Evolutionary conservation across 2,888 invertebrate species (phyloP).

Genomic region (Chaetogeoica ovagalla): DNA sequence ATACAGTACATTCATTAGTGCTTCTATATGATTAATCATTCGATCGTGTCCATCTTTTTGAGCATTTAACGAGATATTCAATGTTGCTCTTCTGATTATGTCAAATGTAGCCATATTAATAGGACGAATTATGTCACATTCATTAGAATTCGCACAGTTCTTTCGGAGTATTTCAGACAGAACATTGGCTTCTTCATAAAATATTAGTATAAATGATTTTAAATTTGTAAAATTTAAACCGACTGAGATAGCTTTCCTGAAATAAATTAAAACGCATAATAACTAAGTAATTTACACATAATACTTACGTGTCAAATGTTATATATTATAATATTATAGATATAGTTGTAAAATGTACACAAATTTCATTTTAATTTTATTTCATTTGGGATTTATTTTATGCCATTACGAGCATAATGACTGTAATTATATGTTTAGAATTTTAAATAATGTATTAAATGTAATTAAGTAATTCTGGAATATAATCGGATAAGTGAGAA

Average conservation of each 20-base stretch:
- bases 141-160: constrained; percentile 9
- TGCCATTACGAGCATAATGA: too few species aligned
- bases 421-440: too few species aligned
- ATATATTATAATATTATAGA: too few species aligned
- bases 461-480: too few species aligned
- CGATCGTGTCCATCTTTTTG: constrained; percentile 28
- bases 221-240: constrained; percentile 29
- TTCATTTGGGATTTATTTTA: too few species aligned
- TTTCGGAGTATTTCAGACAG: not conserved
- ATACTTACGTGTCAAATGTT: too few species aligned
- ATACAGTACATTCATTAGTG: not conserved
- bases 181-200: not conserved
- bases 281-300: too few species aligned
- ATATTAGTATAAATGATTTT: constrained; percentile 27
- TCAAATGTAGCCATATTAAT: constrained; percentile 54
- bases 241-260: constrained; percentile 30
- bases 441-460: too few species aligned
- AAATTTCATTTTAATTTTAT: too few species aligned
- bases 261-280: not conserved
- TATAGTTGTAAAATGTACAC: too few species aligned
- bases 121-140: constrained; percentile 24
- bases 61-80: constrained; percentile 54
- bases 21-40: constrained; percentile 20
- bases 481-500: too few species aligned
- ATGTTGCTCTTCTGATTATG: constrained; percentile 54